These are phyloP conservation scores for Passer domesticus DNA, from an alignment of 2,113 vertebrate species.

Conservation along the genomic window DNA sequence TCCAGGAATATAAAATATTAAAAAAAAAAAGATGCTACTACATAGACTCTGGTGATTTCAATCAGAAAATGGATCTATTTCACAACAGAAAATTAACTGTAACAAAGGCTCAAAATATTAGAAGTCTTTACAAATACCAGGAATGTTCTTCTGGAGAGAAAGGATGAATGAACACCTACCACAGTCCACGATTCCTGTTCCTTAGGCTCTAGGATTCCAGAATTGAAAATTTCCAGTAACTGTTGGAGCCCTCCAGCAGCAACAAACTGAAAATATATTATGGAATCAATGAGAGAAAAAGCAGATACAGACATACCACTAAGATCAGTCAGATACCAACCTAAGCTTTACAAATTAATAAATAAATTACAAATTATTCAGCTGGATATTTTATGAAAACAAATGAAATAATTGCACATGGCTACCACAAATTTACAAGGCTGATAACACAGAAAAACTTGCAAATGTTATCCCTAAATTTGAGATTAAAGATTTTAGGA, in stretches of 20 bases:
- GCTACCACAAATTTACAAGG: background rate
- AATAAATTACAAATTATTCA: background rate
- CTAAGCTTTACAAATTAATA: background rate
- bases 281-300: conserved; percentile 14
- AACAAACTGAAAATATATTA: conserved; percentile 85
- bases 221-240: conserved; percentile 96
- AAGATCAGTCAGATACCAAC: background rate
- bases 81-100: background rate
- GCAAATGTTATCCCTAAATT: background rate
- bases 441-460: background rate
- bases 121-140: background rate
- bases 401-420: background rate
- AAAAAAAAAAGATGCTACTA: background rate
- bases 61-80: background rate
- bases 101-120: background rate
- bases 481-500: background rate
- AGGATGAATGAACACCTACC: conserved; percentile 74
- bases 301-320: background rate
- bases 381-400: background rate
- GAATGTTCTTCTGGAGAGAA: background rate
- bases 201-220: conserved; percentile 94
- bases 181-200: conserved; percentile 98
- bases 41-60: background rate
- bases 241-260: conserved; percentile 95
- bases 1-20: background rate